These are phyloP conservation scores for Galago senegalensis DNA, from an alignment of 2,797 vertebrate genomes.

Conservation along the genomic window DNA sequence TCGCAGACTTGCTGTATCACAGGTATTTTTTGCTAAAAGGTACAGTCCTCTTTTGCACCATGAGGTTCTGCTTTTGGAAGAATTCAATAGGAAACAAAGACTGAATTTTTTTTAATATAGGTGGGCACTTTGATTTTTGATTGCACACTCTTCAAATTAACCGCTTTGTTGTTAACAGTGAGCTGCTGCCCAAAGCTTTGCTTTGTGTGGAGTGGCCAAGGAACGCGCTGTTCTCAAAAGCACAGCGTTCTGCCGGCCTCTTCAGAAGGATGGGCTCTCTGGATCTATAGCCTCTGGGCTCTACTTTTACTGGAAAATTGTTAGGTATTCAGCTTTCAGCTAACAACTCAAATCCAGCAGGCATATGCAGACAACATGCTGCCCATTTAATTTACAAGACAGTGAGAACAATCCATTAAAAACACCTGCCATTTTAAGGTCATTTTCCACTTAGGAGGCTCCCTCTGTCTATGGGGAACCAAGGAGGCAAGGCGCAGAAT, in stretches of 20 bases:
- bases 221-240: not conserved
- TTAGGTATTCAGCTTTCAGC: constrained; percentile 2
- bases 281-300: not conserved
- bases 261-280: constrained; percentile 19
- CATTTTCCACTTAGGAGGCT: constrained; percentile 2
- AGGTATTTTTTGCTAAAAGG: not conserved
- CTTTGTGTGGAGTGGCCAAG: not conserved
- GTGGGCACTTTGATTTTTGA: constrained; percentile 1
- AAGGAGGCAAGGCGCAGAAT: not conserved
- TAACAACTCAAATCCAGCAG: not conserved
- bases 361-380: not conserved
- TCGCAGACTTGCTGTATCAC: not conserved
- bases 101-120: not conserved
- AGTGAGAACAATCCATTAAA: not conserved
- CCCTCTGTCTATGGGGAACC: not conserved
- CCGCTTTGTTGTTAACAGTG: not conserved
- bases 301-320: constrained; percentile 43
- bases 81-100: constrained; percentile 5
- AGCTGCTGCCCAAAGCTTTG: not conserved
- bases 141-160: not conserved
- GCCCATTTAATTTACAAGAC: constrained; percentile 38
- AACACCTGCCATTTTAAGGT: not conserved
- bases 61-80: not conserved
- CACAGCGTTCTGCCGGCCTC: not conserved
- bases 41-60: not conserved